Conservation (phyloP, 2,888 invertebrate species). For the Conomelus anceps region DNA sequence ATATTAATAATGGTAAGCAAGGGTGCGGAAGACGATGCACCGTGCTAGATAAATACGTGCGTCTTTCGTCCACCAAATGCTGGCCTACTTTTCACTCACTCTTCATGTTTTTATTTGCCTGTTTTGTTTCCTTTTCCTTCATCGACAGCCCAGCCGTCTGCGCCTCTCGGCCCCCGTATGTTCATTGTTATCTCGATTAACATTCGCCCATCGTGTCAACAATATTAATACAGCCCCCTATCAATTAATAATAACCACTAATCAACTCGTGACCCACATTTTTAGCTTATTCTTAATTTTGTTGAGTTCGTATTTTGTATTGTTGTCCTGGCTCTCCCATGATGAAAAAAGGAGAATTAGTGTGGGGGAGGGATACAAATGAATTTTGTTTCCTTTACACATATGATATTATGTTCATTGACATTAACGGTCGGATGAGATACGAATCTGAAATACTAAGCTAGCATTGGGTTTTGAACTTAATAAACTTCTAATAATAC, state of each 20-base stretch:
- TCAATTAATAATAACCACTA: not conserved
- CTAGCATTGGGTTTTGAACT: too few relatives aligned
- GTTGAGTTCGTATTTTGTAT: not conserved
- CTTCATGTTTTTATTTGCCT: not conserved
- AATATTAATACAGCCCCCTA: not conserved
- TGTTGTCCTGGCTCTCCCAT: not conserved
- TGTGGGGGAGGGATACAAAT: too few relatives aligned
- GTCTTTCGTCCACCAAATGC: not conserved
- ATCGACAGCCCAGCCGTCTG: not conserved
- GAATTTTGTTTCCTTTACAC: too few relatives aligned
- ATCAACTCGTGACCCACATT: not conserved
- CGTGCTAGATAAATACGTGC: not conserved
- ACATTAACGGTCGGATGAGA: too few relatives aligned
- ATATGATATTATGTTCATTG: too few relatives aligned
- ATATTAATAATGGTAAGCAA: conserved; percentile 4
- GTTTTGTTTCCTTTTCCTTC: not conserved
- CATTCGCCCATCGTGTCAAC: not conserved
- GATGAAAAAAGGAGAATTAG: too few relatives aligned
- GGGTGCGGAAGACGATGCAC: not conserved
- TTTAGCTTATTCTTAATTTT: not conserved
- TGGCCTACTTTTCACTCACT: not conserved
- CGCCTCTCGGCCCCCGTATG: not conserved
- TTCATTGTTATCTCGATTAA: not conserved
- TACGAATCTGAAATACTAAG: too few relatives aligned
- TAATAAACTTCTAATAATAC: too few relatives aligned